Conservation (phyloP, 2,797 vertebrate genomes). For the Syngnathus rostellatus region DNA sequence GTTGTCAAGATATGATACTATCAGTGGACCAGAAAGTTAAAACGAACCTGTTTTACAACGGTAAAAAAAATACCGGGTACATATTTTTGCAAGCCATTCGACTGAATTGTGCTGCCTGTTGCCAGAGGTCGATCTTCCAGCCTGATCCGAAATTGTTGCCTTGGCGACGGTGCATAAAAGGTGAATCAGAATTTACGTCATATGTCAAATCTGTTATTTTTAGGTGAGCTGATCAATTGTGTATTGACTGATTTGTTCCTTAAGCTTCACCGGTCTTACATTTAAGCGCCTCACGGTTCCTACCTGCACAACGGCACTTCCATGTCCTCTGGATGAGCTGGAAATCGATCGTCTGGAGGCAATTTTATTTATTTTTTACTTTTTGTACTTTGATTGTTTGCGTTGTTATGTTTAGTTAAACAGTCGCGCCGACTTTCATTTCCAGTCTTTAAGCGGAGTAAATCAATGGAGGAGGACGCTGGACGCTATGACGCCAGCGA, state of each 20-base stretch:
- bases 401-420: background rate
- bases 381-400: no score
- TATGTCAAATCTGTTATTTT: background rate
- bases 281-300: conserved; percentile 10
- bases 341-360: background rate
- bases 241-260: background rate
- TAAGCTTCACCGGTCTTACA: background rate
- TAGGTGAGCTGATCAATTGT: background rate
- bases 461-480: background rate
- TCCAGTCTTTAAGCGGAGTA: background rate
- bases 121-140: background rate
- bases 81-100: background rate
- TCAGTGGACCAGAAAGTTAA: background rate
- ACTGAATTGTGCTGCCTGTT: background rate
- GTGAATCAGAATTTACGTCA: no score
- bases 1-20: background rate
- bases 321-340: conserved; percentile 31
- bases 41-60: background rate
- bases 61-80: background rate
- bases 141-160: background rate
- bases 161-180: background rate
- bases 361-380: background rate
- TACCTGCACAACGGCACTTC: conserved; percentile 57
- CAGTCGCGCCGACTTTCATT: background rate
- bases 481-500: conserved; percentile 24